Conservation (phyloP, 2,888 invertebrate species). For the Artemia sinica region DNA sequence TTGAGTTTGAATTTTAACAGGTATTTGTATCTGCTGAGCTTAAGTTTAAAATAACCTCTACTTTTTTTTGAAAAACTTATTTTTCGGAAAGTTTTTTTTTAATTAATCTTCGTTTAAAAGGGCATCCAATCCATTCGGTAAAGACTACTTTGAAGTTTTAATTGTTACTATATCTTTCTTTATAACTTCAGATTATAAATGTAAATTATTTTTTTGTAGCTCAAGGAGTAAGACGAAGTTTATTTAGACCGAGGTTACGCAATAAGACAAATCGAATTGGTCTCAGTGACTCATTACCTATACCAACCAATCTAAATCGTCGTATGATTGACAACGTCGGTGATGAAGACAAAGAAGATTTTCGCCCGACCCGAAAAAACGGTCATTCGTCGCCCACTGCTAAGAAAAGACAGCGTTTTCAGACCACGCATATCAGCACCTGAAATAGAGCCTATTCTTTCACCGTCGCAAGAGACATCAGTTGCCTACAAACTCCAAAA, state of each 20-base stretch:
- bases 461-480: background rate
- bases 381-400: background rate
- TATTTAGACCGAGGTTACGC: background rate
- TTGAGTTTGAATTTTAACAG: no score
- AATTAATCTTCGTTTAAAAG: no score
- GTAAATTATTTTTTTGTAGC: background rate
- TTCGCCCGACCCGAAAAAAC: background rate
- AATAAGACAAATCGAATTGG: background rate
- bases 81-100: no score
- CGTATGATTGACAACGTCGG: background rate
- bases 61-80: no score
- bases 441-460: background rate
- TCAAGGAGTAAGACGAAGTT: background rate
- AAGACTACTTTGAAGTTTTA: no score
- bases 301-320: background rate
- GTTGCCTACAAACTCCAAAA: background rate
- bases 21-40: no score
- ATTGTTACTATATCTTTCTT: no score
- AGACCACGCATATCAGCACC: background rate
- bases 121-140: no score
- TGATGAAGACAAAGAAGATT: slow-evolving; percentile 8
- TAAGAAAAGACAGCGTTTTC: background rate
- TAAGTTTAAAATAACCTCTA: no score
- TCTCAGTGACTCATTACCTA: background rate
- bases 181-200: no score